phyloP scores from a whole-genome alignment of 2,113 vertebrate genomes.

The Clarias batrachus region DNA sequence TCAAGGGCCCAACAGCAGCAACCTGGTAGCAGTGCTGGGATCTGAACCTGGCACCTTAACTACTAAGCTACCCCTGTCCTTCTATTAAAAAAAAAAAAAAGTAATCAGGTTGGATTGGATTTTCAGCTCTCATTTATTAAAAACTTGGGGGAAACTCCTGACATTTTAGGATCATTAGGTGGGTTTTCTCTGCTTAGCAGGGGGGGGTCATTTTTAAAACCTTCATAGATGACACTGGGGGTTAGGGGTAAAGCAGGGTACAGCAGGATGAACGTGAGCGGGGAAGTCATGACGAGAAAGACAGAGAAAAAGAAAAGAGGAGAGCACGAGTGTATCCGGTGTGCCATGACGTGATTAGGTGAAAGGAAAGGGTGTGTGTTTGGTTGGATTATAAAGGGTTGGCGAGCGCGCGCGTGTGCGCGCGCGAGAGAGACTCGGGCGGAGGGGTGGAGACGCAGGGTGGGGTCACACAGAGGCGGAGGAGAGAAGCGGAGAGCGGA shows the following conservation, averaged over 20 bases:
- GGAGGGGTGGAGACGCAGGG: conserved; percentile 83
- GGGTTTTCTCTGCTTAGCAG: too few species aligned
- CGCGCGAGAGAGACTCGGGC: conserved; percentile 45
- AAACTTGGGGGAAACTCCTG: too few species aligned
- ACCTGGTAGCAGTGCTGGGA: too few species aligned
- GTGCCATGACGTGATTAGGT: conserved; percentile 67
- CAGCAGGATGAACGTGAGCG: neutral
- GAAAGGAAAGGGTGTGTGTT: conserved; percentile 61
- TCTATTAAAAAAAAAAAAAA: too few species aligned
- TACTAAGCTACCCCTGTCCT: too few species aligned
- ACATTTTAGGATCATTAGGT: too few species aligned
- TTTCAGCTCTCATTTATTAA: too few species aligned
- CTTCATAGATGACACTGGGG: too few species aligned
- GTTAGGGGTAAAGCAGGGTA: neutral
- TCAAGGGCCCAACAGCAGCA: too few species aligned
- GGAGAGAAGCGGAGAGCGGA: conserved; percentile 71
- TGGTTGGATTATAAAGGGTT: neutral
- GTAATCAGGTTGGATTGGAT: too few species aligned
- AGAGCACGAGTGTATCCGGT: conserved; percentile 45
- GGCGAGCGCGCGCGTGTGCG: neutral
- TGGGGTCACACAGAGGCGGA: conserved; percentile 83
- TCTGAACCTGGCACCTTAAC: too few species aligned
- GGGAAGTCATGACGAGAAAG: neutral
- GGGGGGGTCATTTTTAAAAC: too few species aligned
- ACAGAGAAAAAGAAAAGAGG: neutral